These are phyloP conservation scores for Eublepharis macularius DNA, from an alignment of 2,113 vertebrate genomes.

Conservation along the genomic window DNA sequence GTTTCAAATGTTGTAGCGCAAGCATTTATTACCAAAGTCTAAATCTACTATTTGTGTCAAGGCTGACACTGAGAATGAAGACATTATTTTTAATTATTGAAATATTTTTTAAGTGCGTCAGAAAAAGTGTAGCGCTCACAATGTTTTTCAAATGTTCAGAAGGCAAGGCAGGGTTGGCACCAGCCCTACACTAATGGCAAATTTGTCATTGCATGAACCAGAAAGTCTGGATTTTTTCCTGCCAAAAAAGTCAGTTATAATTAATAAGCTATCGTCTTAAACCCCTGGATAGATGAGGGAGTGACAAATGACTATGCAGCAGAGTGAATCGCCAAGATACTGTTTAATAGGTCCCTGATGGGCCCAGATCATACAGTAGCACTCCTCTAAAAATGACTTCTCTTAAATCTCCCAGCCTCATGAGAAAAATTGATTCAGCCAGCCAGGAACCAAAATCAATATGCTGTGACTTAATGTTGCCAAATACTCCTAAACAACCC, in stretches of 20 bases:
- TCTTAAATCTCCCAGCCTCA: neutral
- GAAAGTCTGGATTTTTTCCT: constrained; percentile 27
- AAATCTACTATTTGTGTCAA: constrained; percentile 62
- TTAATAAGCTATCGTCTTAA: constrained; percentile 28
- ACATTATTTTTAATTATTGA: constrained; percentile 54
- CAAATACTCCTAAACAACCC: neutral
- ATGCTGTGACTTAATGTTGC: neutral
- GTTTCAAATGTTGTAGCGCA: constrained; percentile 29
- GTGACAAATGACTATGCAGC: constrained; percentile 28
- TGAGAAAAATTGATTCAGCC: constrained; percentile 2
- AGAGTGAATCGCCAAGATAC: constrained; percentile 10
- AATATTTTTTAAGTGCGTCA: constrained; percentile 40
- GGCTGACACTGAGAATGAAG: constrained; percentile 66
- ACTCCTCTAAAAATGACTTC: neutral
- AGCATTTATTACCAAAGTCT: constrained; percentile 64
- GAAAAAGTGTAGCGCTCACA: constrained; percentile 35
- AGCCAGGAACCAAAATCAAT: neutral
- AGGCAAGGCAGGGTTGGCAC: constrained; percentile 47
- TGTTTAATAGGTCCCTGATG: constrained; percentile 27
- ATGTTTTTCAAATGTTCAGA: constrained; percentile 50
- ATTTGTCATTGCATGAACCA: constrained; percentile 17
- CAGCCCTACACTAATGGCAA: neutral
- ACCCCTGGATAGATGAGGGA: constrained; percentile 16
- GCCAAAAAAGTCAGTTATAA: constrained; percentile 41
- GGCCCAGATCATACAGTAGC: constrained; percentile 6